Evolutionary conservation across 2,888 invertebrate species (phyloP), one percentile per base, ranked within the genome.

Genomic region (Lepas anatifera): DNA sequence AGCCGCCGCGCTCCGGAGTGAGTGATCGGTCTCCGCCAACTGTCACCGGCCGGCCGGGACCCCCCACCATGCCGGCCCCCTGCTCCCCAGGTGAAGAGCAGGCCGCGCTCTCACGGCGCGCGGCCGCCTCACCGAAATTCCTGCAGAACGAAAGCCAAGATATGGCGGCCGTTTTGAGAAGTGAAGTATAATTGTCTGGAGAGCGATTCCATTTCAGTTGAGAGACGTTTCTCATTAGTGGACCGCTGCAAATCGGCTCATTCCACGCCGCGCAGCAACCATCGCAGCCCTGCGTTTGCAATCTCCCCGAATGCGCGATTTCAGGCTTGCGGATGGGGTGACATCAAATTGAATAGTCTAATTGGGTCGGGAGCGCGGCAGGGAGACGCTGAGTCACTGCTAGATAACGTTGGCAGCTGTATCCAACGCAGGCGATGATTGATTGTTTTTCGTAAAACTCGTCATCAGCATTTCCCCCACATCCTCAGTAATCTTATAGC

Each of bases 321-420:
- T n/a, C n/a, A 8, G 6, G 32, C 35, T 18, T 18, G 18, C 58
- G 8, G 58, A 13, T 18, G 52, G 52, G 29, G 32, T 22, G 58
- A 58, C 58, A 58, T 35, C 25, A 58, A 58, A 58, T 58, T 58
- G 58, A 58, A 58, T 58, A 32, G 58, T 18, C 58, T 58, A 58
- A 58, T 58, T 58, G 58, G 58, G 35, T 10, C 4, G 32, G 58
- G 58, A 41, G 16, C 16, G 16, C 4, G 41, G 16, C 41, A 1
- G 41, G 41, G n/a, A n/a, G n/a, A n/a, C n/a, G n/a, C n/a, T n/a
- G n/a, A n/a, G n/a, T n/a, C n/a, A n/a, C n/a, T n/a, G n/a, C n/a
- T n/a, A n/a, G n/a, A n/a, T n/a, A n/a, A n/a, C n/a, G n/a, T n/a
- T n/a, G n/a, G n/a, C n/a, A n/a, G n/a, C n/a, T n/a, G n/a, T n/a